phyloP scores from a whole-genome alignment of 2,113 vertebrate species.

The Chlorocebus sabaeus region DNA sequence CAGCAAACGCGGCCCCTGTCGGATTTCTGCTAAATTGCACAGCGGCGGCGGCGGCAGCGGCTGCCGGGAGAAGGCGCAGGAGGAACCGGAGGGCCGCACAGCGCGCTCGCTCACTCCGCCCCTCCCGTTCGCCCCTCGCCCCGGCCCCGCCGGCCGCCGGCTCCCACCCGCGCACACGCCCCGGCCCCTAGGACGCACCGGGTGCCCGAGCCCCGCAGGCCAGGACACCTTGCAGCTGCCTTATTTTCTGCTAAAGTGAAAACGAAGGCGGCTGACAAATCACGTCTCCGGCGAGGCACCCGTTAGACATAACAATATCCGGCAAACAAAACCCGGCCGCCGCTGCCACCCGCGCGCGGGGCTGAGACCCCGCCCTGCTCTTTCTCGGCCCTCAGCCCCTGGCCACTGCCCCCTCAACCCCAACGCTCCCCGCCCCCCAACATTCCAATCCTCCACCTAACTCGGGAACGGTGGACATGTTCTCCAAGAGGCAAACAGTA shows the following conservation, averaged over 20 bases:
- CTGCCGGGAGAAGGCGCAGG: slow-evolving; percentile 44
- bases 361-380: slow-evolving; percentile 39
- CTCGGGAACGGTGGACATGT: neutral
- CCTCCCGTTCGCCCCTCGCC: neutral
- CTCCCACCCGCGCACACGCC: slow-evolving; percentile 14
- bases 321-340: slow-evolving; percentile 81
- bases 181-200: neutral
- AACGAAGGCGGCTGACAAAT: slow-evolving; percentile 85
- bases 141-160: neutral
- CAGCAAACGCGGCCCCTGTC: slow-evolving; percentile 88
- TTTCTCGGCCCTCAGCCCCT: neutral
- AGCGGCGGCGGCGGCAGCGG: slow-evolving; percentile 32
- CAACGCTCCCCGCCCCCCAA: neutral
- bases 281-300: slow-evolving; percentile 87
- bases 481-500: neutral
- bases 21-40: slow-evolving; percentile 85
- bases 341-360: slow-evolving; percentile 82
- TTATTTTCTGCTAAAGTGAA: slow-evolving; percentile 82
- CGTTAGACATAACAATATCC: slow-evolving; percentile 88
- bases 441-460: neutral
- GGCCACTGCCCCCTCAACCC: neutral
- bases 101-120: slow-evolving; percentile 55
- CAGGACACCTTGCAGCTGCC: slow-evolving; percentile 71
- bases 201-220: slow-evolving; percentile 24
- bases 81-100: slow-evolving; percentile 15